Percentiles rank a stretch among this genome's conserved stretches.
These are phyloP conservation scores for Lasioglossum marginatum DNA, from an alignment of 2,888 invertebrate species.

Conservation along the genomic window DNA sequence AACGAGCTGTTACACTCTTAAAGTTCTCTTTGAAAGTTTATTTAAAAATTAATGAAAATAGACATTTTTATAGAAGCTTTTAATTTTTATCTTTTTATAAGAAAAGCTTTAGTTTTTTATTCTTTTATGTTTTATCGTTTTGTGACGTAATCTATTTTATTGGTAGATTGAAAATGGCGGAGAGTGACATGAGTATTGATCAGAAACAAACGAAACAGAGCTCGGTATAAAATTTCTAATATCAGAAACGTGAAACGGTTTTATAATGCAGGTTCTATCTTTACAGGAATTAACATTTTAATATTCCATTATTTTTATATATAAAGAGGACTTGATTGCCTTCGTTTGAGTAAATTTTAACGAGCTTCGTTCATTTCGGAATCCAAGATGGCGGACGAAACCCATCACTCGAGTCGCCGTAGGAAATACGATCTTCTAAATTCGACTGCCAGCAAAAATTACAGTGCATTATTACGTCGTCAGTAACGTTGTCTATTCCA, in stretches of 20 bases:
- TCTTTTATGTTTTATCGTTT: not conserved
- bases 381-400: not conserved
- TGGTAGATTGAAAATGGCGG: not conserved
- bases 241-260: not conserved
- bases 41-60: not conserved
- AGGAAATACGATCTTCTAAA: not conserved
- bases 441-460: not conserved
- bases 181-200: not conserved
- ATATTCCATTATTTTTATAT: not conserved
- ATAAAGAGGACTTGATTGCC: not conserved
- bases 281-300: not conserved
- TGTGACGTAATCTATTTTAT: not conserved
- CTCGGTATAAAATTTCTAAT: not conserved
- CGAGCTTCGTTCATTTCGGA: not conserved
- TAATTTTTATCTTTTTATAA: not conserved
- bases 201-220: not conserved
- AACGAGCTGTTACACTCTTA: not conserved
- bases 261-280: not conserved
- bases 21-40: not conserved
- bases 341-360: slow-evolving; percentile 4
- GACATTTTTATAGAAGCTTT: not conserved
- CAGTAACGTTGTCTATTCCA: not conserved
- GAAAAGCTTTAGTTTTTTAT: not conserved
- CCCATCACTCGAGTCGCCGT: not conserved
- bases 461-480: not conserved